phyloP scores from a whole-genome alignment of 2,888 invertebrate species.

The Polyommatus iphigenia region DNA sequence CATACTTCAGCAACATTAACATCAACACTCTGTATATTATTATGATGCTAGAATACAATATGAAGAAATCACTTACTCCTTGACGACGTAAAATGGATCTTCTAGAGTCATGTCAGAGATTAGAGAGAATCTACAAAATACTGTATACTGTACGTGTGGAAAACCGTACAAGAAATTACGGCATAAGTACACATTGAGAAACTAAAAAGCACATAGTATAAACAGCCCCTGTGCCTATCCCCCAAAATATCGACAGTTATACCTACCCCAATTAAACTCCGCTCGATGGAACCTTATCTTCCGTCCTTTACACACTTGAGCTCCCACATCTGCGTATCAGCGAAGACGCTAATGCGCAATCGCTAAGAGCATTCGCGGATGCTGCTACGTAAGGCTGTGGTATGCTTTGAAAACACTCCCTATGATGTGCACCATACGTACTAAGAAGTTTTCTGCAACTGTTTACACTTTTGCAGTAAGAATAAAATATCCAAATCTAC shows the following conservation, averaged over 20 bases:
- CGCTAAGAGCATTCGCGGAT: conserved; percentile 47
- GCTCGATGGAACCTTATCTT: conserved; percentile 61
- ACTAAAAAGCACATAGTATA: conserved; percentile 47
- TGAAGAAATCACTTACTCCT: conserved; percentile 89
- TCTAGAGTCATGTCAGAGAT: conserved; percentile 96
- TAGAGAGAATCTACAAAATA: conserved; percentile 53
- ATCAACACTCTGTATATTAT: not conserved
- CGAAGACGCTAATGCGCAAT: conserved; percentile 60
- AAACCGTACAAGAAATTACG: conserved; percentile 41
- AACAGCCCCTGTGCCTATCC: conserved; percentile 64
- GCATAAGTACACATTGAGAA: conserved; percentile 48
- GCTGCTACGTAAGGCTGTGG: conserved; percentile 12
- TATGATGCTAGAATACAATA: not conserved
- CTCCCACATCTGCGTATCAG: conserved; percentile 50
- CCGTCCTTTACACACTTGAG: conserved; percentile 68
- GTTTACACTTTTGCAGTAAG: not conserved
- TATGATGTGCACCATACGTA: conserved; percentile 37
- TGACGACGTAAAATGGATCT: conserved; percentile 99
- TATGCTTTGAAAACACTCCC: conserved; percentile 35
- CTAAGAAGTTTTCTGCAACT: conserved; percentile 32
- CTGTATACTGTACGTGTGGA: conserved; percentile 62
- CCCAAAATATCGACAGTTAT: conserved; percentile 69
- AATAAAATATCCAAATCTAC: not conserved
- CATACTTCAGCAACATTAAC: not conserved
- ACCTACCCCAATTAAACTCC: conserved; percentile 57